A percentile compares a stretch with the other conserved stretches of the same genome.
Evolutionary conservation across 2,888 invertebrate genomes (phyloP).

Genomic region (Zaprionus obscuricornis): DNA sequence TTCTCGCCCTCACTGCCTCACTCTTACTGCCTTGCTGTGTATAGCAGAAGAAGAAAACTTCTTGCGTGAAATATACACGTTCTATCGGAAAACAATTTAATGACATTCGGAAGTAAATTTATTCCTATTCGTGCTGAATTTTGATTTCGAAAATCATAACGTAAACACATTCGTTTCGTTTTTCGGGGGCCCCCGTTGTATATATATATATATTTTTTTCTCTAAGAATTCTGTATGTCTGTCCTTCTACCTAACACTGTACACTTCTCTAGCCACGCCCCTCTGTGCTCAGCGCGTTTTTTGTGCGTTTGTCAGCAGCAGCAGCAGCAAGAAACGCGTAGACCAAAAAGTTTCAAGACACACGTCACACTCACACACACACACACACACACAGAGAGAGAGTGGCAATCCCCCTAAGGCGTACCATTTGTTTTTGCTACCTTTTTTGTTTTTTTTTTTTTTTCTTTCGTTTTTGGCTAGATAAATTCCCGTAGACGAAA

Average conservation of each 20-base stretch:
- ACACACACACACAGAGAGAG: neutral
- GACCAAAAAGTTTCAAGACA: constrained; percentile 34
- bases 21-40: constrained; percentile 30
- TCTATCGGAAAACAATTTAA: constrained; percentile 83
- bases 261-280: neutral
- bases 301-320: constrained; percentile 55
- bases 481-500: constrained; percentile 70
- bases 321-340: constrained; percentile 2
- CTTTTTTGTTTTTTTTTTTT: no score
- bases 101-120: constrained; percentile 82
- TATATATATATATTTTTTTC: neutral
- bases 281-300: constrained; percentile 19
- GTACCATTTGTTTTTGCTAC: constrained; percentile 66
- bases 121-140: constrained; percentile 81
- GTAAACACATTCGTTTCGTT: constrained; percentile 70
- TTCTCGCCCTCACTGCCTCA: neutral
- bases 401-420: constrained; percentile 69
- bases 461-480: no score
- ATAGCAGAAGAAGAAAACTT: constrained; percentile 40
- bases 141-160: constrained; percentile 80
- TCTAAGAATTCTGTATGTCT: no score
- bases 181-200: constrained; percentile 15
- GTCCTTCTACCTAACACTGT: no score
- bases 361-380: constrained; percentile 23
- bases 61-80: constrained; percentile 76